Evolutionary conservation across 2,888 invertebrate genomes (phyloP).

Genomic region (Acanthacorydalis orientalis): DNA sequence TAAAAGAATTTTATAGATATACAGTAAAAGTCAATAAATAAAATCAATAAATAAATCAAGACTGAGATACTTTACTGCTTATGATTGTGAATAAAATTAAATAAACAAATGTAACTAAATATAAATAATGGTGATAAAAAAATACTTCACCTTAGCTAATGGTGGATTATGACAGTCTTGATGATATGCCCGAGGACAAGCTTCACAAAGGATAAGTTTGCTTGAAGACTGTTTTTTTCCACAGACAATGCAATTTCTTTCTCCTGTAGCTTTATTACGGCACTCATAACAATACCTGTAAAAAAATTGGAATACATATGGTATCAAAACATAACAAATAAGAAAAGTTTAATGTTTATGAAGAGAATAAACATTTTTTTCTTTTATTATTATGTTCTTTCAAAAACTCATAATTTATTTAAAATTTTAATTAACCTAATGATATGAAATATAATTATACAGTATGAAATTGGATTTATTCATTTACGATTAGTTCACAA

Average conservation of each 20-base stretch:
- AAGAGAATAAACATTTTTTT: neutral
- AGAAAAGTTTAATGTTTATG: neutral
- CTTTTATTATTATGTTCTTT: too few relatives aligned
- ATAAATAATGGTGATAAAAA: neutral
- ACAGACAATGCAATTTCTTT: constrained; percentile 87
- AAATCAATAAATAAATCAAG: too few relatives aligned
- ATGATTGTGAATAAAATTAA: neutral
- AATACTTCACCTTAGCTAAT: constrained; percentile 44
- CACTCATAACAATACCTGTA: constrained; percentile 89
- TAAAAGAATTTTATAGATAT: too few relatives aligned
- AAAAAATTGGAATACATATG: constrained; percentile 7
- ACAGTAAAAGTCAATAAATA: too few relatives aligned
- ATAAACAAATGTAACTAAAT: constrained; percentile 5
- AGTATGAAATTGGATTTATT: neutral
- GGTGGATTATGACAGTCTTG: constrained; percentile 86
- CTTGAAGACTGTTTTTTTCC: constrained; percentile 46
- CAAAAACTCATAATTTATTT: too few relatives aligned
- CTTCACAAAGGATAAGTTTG: constrained; percentile 68
- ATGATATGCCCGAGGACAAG: constrained; percentile 84
- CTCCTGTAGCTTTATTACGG: constrained; percentile 82
- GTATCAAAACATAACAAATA: neutral
- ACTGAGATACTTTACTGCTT: too few relatives aligned
- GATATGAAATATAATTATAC: neutral
- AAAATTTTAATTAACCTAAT: too few relatives aligned
- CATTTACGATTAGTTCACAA: constrained; percentile 1